Conservation (phyloP, 2,888 invertebrate genomes). For the Parnassius mnemosyne region DNA sequence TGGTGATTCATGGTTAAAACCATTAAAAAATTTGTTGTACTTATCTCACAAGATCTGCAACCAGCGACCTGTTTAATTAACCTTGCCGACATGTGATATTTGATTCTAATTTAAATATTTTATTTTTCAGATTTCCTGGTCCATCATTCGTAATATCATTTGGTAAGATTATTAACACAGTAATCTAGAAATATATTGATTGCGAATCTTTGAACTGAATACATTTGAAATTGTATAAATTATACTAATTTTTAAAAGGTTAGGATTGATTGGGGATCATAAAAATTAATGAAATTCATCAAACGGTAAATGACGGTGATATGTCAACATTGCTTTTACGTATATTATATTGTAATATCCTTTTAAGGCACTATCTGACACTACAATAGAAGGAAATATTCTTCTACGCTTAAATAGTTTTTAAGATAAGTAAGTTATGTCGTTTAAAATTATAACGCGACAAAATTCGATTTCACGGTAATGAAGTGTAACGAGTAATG, state of each 20-base stretch:
- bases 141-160: conserved; percentile 20
- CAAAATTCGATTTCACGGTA: too few species aligned
- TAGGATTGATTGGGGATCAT: not conserved
- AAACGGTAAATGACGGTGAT: not conserved
- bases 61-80: conserved; percentile 9
- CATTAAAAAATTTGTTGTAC: conserved; percentile 4
- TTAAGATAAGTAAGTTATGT: too few species aligned
- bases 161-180: conserved; percentile 21
- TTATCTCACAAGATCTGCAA: conserved; percentile 12
- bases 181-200: conserved; percentile 6
- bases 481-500: too few species aligned
- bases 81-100: conserved; percentile 24
- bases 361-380: too few species aligned
- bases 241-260: conserved; percentile 1
- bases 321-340: too few species aligned
- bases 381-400: too few species aligned
- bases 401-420: too few species aligned
- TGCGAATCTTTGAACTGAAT: conserved; percentile 9
- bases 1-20: conserved; percentile 2
- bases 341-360: too few species aligned
- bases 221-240: conserved; percentile 6
- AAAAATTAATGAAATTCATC: not conserved
- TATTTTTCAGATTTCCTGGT: conserved; percentile 27
- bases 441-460: too few species aligned
- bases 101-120: conserved; percentile 11